Evolutionary conservation across 2,797 vertebrate genomes (phyloP).

Genomic region (Myiotriccus ornatus): DNA sequence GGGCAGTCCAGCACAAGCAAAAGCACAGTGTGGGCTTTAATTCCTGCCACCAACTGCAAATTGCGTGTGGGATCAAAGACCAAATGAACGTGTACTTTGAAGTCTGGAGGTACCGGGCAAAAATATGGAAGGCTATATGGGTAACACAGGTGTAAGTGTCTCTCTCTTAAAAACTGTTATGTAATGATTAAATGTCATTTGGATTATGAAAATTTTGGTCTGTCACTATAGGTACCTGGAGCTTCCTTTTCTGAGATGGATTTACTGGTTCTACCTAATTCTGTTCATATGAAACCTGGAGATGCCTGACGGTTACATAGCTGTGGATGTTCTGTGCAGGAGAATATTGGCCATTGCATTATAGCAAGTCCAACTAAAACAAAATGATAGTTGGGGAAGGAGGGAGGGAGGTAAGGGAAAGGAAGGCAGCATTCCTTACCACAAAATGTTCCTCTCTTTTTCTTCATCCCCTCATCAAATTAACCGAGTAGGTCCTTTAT

Average conservation of each 20-base stretch:
- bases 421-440: constrained; percentile 35
- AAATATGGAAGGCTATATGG: background rate
- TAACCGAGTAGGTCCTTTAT: constrained; percentile 7
- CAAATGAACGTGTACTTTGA: background rate
- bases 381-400: constrained; percentile 18
- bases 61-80: background rate
- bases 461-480: constrained; percentile 11
- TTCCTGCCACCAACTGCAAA: background rate
- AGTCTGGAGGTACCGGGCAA: background rate
- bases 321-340: constrained; percentile 1
- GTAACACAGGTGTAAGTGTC: background rate
- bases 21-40: background rate
- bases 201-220: background rate
- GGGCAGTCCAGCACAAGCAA: background rate
- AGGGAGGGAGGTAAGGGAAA: background rate
- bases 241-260: background rate
- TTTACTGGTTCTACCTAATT: background rate
- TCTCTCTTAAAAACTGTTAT: background rate
- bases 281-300: background rate
- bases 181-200: background rate
- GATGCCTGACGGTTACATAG: background rate
- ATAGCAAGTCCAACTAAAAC: constrained; percentile 38
- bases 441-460: constrained; percentile 42
- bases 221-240: background rate
- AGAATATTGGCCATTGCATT: constrained; percentile 6